Conservation (phyloP, 2,113 vertebrate species). For the Mobula birostris region DNA sequence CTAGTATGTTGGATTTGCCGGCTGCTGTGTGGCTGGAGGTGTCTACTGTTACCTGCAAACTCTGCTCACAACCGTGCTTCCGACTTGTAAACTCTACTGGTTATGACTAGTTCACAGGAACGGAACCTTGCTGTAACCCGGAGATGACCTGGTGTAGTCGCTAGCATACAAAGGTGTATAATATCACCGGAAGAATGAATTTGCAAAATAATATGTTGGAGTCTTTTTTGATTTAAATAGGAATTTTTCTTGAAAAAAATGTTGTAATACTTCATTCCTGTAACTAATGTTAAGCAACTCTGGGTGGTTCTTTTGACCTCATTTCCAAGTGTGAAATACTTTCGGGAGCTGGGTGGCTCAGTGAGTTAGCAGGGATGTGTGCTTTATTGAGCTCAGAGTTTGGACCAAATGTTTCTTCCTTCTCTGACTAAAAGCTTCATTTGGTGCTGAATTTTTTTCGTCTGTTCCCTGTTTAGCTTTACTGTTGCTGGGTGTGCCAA, state of each 20-base stretch:
- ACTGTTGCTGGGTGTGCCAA: not conserved
- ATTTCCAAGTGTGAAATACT: not conserved
- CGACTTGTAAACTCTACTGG: no score
- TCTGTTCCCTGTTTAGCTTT: not conserved
- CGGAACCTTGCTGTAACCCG: no score
- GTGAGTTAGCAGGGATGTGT: not conserved
- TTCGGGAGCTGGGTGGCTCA: not conserved
- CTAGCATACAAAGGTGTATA: not conserved
- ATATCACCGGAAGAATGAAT: not conserved
- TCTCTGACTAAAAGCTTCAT: slow-evolving; percentile 9
- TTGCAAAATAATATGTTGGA: not conserved
- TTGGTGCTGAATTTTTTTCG: not conserved
- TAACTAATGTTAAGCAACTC: not conserved
- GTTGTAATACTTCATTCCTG: not conserved
- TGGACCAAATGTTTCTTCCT: not conserved
- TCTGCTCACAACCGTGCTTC: no score
- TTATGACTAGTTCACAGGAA: no score
- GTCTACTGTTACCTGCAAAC: no score
- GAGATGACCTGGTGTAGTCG: no score
- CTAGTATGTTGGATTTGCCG: no score
- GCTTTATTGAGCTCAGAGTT: not conserved
- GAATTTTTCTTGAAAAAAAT: not conserved
- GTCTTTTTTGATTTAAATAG: not conserved
- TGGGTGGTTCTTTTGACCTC: not conserved
- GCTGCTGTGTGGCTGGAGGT: no score